phyloP scores from a whole-genome alignment of 2,888 invertebrate genomes.

The Eupithecia exiguata region DNA sequence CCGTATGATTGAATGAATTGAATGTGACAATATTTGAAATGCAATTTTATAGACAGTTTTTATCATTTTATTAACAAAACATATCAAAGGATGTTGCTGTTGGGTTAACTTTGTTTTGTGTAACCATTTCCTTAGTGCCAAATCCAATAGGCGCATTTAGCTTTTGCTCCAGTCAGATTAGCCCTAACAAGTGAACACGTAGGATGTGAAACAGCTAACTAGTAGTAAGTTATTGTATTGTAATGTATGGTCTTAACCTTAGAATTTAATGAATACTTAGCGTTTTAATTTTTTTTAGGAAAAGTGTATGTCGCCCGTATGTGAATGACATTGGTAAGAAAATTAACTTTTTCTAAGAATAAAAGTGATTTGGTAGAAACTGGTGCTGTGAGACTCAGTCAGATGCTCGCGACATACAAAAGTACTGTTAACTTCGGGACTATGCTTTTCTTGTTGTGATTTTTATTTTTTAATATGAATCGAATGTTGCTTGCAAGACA shows the following conservation, averaged over 20 bases:
- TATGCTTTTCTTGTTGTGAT: constrained; percentile 67
- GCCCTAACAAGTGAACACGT: constrained; percentile 68
- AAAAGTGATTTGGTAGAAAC: constrained; percentile 62
- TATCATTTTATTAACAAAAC: constrained; percentile 49
- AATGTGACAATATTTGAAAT: constrained; percentile 34
- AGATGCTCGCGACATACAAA: constrained; percentile 76
- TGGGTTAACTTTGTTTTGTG: constrained; percentile 30
- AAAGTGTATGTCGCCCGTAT: constrained; percentile 78
- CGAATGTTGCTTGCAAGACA: constrained; percentile 70
- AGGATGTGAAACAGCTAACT: constrained; percentile 72
- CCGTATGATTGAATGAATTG: constrained; percentile 22
- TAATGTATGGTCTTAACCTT: constrained; percentile 78
- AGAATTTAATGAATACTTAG: constrained; percentile 66
- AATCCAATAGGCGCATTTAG: constrained; percentile 56
- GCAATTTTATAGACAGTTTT: constrained; percentile 23
- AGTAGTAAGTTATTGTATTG: constrained; percentile 79
- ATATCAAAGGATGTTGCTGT: constrained; percentile 53
- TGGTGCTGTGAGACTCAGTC: constrained; percentile 81
- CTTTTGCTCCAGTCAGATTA: constrained; percentile 53
- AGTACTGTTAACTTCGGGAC: constrained; percentile 65
- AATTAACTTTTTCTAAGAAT: constrained; percentile 36
- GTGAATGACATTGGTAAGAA: constrained; percentile 64
- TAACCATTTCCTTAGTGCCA: constrained; percentile 62
- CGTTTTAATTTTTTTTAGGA: constrained; percentile 66
- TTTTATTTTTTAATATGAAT: constrained; percentile 66